Evolutionary conservation across 2,113 vertebrate genomes (phyloP).

Genomic region (Bubo scandiacus): DNA sequence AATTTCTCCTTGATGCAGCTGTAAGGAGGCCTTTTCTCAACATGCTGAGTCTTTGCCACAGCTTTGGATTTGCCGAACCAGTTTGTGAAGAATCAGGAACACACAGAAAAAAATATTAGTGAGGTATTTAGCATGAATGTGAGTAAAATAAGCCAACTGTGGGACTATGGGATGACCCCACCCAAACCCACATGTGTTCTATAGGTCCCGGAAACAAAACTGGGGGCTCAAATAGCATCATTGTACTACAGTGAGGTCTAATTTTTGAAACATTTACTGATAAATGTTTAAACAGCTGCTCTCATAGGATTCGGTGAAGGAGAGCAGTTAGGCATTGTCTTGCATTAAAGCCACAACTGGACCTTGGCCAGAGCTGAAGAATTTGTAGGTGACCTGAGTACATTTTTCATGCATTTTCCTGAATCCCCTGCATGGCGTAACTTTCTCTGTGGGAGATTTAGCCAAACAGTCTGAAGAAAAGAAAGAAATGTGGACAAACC

Average conservation of each 20-base stretch:
- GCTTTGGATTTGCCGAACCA: neutral
- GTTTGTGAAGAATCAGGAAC: neutral
- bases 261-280: constrained; percentile 66
- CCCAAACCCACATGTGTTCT: neutral
- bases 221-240: constrained; percentile 54
- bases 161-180: neutral
- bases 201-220: constrained; percentile 39
- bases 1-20: neutral
- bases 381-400: constrained; percentile 62
- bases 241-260: constrained; percentile 47
- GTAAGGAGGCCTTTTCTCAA: neutral
- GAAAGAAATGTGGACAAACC: constrained; percentile 81
- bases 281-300: constrained; percentile 76
- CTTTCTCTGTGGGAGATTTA: constrained; percentile 76
- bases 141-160: neutral
- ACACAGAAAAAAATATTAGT: neutral
- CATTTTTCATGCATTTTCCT: constrained; percentile 67
- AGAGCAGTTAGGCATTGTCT: constrained; percentile 33
- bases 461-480: constrained; percentile 70
- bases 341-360: constrained; percentile 45
- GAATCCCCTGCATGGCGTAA: constrained; percentile 66
- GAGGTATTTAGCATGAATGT: neutral
- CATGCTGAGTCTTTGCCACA: neutral
- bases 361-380: constrained; percentile 65
- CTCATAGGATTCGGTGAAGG: constrained; percentile 40